Percentiles rank a stretch among this genome's conserved stretches.
Conservation (phyloP, 2,888 invertebrate genomes). For the Thymelicus acteon region DNA sequence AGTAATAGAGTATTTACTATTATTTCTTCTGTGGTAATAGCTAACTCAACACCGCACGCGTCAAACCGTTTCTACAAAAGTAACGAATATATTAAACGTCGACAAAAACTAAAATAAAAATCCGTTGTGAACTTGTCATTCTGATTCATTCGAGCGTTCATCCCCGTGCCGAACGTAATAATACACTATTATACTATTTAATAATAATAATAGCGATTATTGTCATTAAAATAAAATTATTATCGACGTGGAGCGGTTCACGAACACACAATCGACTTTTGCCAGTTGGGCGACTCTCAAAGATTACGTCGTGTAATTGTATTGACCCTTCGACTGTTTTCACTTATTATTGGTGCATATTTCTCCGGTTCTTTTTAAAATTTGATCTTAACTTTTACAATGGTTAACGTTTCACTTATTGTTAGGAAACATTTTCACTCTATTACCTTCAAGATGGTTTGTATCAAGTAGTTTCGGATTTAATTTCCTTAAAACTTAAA, state of each 20-base stretch:
- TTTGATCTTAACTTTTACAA: constrained; percentile 34
- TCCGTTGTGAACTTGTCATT: constrained; percentile 66
- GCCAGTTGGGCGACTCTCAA: constrained; percentile 77
- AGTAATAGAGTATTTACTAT: too few species aligned
- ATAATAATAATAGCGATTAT: constrained; percentile 72
- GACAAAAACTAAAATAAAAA: constrained; percentile 50
- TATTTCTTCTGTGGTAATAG: too few species aligned
- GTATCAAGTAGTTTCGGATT: too few species aligned
- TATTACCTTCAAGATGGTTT: too few species aligned
- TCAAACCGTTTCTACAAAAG: constrained; percentile 44
- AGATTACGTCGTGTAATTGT: constrained; percentile 77
- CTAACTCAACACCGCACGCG: constrained; percentile 38
- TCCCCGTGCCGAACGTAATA: constrained; percentile 73
- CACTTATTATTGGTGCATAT: constrained; percentile 59
- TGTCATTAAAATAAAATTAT: constrained; percentile 73
- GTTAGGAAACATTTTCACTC: too few species aligned
- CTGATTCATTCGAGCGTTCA: constrained; percentile 77
- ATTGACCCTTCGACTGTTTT: constrained; percentile 73
- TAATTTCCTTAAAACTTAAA: too few species aligned
- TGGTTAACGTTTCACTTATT: constrained; percentile 10
- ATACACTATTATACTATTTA: constrained; percentile 71
- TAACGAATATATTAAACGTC: constrained; percentile 43
- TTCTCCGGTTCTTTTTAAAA: constrained; percentile 35
- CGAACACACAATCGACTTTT: constrained; percentile 83
- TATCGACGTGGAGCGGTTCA: constrained; percentile 74